These are phyloP conservation scores for Drosophila merina DNA, from an alignment of 2,888 invertebrate species.

Conservation along the genomic window DNA sequence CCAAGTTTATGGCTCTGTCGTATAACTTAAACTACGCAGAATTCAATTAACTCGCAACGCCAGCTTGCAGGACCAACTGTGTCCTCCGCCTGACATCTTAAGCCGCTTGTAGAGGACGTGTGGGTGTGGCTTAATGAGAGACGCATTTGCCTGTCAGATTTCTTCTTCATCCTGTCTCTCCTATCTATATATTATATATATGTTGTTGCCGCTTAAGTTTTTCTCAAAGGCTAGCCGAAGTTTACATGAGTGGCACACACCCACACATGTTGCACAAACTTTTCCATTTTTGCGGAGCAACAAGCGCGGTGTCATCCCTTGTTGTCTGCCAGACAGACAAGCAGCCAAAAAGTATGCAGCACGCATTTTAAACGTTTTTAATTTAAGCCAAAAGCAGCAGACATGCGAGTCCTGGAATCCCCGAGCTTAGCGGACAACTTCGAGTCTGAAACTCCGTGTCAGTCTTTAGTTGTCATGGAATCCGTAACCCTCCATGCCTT, in stretches of 20 bases:
- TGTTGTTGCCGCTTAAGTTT: slow-evolving; percentile 5
- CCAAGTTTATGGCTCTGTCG: slow-evolving; percentile 64
- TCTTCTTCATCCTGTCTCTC: slow-evolving; percentile 6
- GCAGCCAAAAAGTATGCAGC: slow-evolving; percentile 58
- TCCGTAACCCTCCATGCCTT: slow-evolving; percentile 25
- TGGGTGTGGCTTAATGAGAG: slow-evolving; percentile 36
- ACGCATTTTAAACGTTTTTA: slow-evolving; percentile 67
- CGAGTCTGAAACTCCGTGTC: slow-evolving; percentile 27
- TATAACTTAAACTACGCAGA: slow-evolving; percentile 69
- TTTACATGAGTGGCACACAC: slow-evolving; percentile 7
- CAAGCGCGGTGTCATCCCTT: slow-evolving; percentile 30
- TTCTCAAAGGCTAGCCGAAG: slow-evolving; percentile 1
- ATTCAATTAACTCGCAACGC: slow-evolving; percentile 67
- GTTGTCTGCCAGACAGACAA: slow-evolving; percentile 34
- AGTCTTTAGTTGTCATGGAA: slow-evolving; percentile 54
- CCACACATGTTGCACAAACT: slow-evolving; percentile 41
- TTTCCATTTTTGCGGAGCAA: slow-evolving; percentile 11
- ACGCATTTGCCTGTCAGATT: slow-evolving; percentile 44
- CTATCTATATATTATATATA: no score
- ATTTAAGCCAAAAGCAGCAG: slow-evolving; percentile 46
- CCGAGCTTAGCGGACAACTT: slow-evolving; percentile 26
- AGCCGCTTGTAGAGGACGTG: slow-evolving; percentile 21
- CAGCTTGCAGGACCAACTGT: slow-evolving; percentile 34
- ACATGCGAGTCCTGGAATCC: slow-evolving; percentile 35
- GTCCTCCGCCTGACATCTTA: slow-evolving; percentile 34